A percentile compares a stretch with the other conserved stretches of the same genome.
Evolutionary conservation across 2,888 invertebrate species (phyloP).

Genomic region (Lycia hirtaria): DNA sequence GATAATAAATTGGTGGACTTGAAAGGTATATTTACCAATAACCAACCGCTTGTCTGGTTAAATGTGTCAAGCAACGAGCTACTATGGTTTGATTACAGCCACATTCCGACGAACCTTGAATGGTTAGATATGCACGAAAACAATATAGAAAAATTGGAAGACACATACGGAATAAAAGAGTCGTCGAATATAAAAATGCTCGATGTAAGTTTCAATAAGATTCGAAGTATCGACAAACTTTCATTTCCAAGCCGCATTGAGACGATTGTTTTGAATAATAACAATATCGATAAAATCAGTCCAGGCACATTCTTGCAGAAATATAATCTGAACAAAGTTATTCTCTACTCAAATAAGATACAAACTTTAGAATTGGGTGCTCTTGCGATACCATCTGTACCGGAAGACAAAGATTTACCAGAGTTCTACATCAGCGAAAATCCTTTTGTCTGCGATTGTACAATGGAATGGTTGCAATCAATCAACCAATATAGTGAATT

Average conservation of each 20-base stretch:
- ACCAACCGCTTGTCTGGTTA: conserved; percentile 91
- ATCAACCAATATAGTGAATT: conserved; percentile 91
- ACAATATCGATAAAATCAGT: conserved; percentile 88
- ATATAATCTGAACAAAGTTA: conserved; percentile 90
- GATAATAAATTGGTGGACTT: conserved; percentile 92
- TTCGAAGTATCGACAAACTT: conserved; percentile 88
- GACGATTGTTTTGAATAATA: conserved; percentile 90
- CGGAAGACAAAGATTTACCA: conserved; percentile 89
- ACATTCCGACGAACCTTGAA: conserved; percentile 90
- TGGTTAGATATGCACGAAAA: conserved; percentile 94
- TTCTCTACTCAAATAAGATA: conserved; percentile 90
- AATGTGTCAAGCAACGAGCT: conserved; percentile 93
- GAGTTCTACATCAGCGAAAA: conserved; percentile 93
- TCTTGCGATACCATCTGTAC: conserved; percentile 87
- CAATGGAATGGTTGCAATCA: conserved; percentile 94
- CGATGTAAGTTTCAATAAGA: conserved; percentile 90
- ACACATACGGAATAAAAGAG: conserved; percentile 88
- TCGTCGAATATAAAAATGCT: conserved; percentile 90
- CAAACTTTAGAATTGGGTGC: conserved; percentile 90
- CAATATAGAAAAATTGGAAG: conserved; percentile 90
- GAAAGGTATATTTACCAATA: conserved; percentile 90
- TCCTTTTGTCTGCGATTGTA: conserved; percentile 94
- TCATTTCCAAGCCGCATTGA: conserved; percentile 91
- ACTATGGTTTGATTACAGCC: conserved; percentile 92
- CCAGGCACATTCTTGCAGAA: conserved; percentile 90